Evolutionary conservation across 2,797 vertebrate genomes (phyloP).

Genomic region (Falco cherrug): DNA sequence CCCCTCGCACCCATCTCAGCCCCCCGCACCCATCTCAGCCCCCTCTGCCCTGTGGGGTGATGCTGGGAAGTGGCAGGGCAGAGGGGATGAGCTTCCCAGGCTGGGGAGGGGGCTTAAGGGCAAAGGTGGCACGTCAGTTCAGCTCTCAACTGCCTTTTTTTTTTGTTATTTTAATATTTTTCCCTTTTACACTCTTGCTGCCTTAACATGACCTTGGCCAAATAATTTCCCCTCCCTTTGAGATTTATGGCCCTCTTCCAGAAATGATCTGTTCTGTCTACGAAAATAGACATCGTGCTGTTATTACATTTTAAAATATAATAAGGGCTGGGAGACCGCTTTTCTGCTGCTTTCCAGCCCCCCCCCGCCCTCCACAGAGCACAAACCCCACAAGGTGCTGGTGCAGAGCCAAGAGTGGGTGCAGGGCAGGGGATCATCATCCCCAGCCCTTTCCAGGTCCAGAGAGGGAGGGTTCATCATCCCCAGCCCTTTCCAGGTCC

Average conservation of each 20-base stretch:
- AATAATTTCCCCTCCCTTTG: slow-evolving; percentile 37
- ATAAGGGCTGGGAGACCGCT: not conserved
- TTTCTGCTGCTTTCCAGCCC: not conserved
- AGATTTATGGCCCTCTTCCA: slow-evolving; percentile 51
- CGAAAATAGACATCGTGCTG: not conserved
- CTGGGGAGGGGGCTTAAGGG: not conserved
- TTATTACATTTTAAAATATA: slow-evolving; percentile 43
- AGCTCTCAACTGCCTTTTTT: not conserved
- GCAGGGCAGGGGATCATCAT: not conserved
- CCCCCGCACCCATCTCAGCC: too few species aligned
- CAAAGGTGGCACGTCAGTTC: not conserved
- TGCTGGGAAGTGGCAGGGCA: not conserved
- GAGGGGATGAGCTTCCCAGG: not conserved
- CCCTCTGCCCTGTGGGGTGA: not conserved
- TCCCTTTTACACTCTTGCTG: not conserved
- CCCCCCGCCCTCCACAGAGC: not conserved
- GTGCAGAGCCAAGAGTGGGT: not conserved
- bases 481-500: too few species aligned
- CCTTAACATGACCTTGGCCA: slow-evolving; percentile 43
- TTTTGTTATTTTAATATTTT: not conserved
- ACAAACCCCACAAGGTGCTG: not conserved
- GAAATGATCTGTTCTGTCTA: slow-evolving; percentile 18
- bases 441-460: not conserved
- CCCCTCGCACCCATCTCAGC: not conserved
- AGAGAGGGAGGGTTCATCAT: too few species aligned